phyloP scores from a whole-genome alignment of 2,888 invertebrate genomes.

The Tigriopus californicus region DNA sequence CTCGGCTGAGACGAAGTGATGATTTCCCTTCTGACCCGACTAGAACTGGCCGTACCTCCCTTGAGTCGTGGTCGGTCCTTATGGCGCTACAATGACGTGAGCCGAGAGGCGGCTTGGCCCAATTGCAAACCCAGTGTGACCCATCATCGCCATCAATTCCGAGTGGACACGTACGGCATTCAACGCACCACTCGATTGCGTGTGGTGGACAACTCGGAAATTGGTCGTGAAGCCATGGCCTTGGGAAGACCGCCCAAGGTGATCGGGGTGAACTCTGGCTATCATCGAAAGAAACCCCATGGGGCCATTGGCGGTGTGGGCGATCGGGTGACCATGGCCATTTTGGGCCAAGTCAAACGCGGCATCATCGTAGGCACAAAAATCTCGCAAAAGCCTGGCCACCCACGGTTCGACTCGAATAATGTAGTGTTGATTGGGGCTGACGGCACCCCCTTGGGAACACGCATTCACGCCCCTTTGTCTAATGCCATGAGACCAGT shows the following conservation, averaged over 20 bases:
- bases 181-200: slow-evolving; percentile 45
- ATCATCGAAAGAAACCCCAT: not conserved
- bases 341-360: slow-evolving; percentile 85
- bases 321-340: slow-evolving; percentile 75
- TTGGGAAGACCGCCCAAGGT: slow-evolving; percentile 81
- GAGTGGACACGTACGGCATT: slow-evolving; percentile 3
- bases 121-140: not conserved
- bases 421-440: slow-evolving; percentile 91
- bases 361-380: slow-evolving; percentile 75
- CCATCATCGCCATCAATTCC: not conserved
- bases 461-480: slow-evolving; percentile 81
- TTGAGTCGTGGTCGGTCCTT: not conserved
- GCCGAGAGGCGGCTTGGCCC: not conserved
- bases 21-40: too few species aligned
- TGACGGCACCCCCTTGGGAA: slow-evolving; percentile 81
- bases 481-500: slow-evolving; percentile 71
- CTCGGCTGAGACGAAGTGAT: too few species aligned
- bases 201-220: slow-evolving; percentile 89
- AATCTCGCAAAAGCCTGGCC: slow-evolving; percentile 54
- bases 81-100: not conserved
- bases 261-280: slow-evolving; percentile 76
- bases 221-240: slow-evolving; percentile 84
- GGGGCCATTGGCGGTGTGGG: slow-evolving; percentile 29
- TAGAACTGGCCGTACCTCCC: too few species aligned
- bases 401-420: slow-evolving; percentile 83